Percentiles rank a stretch among this genome's conserved stretches.
These are phyloP conservation scores for Phlogophora meticulosa DNA, from an alignment of 2,888 invertebrate genomes.

Conservation along the genomic window DNA sequence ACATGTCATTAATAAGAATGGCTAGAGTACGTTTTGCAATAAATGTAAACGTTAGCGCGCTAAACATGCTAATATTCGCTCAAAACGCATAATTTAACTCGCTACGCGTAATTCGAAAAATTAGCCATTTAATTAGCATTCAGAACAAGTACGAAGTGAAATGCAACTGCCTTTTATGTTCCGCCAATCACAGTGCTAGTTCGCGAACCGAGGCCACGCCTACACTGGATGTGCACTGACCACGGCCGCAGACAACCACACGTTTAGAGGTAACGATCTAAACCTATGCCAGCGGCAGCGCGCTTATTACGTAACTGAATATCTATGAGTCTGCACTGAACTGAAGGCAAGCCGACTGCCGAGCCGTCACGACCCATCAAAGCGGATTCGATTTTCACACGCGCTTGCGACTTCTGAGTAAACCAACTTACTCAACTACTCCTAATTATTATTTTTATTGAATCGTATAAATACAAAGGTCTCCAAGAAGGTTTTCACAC, in stretches of 20 bases:
- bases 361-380: conserved; percentile 62
- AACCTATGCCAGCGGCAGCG: conserved; percentile 62
- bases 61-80: conserved; percentile 58
- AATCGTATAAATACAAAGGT: conserved; percentile 55
- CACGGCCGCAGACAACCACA: conserved; percentile 69
- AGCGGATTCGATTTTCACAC: conserved; percentile 71
- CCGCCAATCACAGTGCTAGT: conserved; percentile 80
- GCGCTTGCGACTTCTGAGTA: conserved; percentile 63
- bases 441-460: conserved; percentile 59
- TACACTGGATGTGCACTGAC: conserved; percentile 77
- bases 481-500: conserved; percentile 52
- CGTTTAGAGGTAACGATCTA: conserved; percentile 66
- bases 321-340: conserved; percentile 59
- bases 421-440: conserved; percentile 57
- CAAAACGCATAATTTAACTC: conserved; percentile 47
- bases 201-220: conserved; percentile 83
- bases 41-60: conserved; percentile 42
- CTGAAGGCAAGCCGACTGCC: conserved; percentile 52
- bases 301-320: conserved; percentile 64
- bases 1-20: conserved; percentile 29
- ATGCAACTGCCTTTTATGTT: conserved; percentile 83
- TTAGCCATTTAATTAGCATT: conserved; percentile 79
- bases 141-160: conserved; percentile 82
- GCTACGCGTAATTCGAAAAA: conserved; percentile 66
- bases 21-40: conserved; percentile 47